Percentiles rank a stretch among this genome's conserved stretches.
phyloP scores from a whole-genome alignment of 2,888 invertebrate genomes.

The Sarcophaga rosellei region DNA sequence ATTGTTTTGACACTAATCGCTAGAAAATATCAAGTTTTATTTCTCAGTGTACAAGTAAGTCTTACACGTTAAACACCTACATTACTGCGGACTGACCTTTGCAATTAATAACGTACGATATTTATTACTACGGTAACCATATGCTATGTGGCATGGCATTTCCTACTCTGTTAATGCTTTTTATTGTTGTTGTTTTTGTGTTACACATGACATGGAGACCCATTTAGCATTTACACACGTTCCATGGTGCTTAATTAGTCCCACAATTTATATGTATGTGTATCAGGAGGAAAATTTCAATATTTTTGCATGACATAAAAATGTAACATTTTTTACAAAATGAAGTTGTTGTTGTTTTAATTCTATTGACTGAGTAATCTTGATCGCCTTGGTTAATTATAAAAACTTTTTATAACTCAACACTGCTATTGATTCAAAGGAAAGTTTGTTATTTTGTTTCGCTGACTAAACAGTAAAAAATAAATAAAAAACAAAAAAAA shows the following conservation, averaged over 20 bases:
- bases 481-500: no score
- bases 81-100: constrained; percentile 1
- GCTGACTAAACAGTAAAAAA: no score
- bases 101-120: constrained; percentile 20
- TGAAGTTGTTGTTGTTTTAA: no score
- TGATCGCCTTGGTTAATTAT: background rate
- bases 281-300: background rate
- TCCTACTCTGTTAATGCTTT: background rate
- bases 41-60: background rate
- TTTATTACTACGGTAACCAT: constrained; percentile 4
- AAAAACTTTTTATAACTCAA: no score
- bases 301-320: background rate
- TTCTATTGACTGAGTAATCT: no score
- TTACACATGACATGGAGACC: background rate
- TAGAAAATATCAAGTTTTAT: background rate
- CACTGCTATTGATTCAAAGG: no score
- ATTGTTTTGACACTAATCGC: no score
- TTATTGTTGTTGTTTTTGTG: background rate
- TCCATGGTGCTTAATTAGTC: constrained; percentile 31
- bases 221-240: constrained; percentile 36
- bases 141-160: no score
- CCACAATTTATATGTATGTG: constrained; percentile 20
- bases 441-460: no score
- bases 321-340: background rate
- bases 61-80: background rate